These are phyloP conservation scores for Oryzias curvinotus DNA, from an alignment of 2,113 vertebrate species.

Conservation along the genomic window DNA sequence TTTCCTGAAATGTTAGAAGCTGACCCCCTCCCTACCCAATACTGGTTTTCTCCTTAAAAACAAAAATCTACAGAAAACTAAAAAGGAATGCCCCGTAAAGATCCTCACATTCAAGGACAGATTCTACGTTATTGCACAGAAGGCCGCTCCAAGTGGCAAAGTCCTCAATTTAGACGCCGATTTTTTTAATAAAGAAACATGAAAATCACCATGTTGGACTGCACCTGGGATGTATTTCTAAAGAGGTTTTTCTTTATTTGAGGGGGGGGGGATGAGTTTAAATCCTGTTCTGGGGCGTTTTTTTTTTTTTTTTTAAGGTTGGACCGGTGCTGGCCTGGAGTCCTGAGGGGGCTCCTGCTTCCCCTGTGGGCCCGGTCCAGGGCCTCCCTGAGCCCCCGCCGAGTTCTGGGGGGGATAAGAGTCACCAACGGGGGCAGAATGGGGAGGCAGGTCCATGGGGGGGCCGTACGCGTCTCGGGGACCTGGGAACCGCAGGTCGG, in stretches of 20 bases:
- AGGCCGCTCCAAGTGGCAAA: constrained; percentile 53
- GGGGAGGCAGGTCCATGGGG: constrained; percentile 66
- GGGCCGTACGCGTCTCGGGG: constrained; percentile 58
- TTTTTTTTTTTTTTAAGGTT: constrained; percentile 63
- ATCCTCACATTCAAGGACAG: constrained; percentile 74
- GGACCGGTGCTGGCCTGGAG: constrained; percentile 61
- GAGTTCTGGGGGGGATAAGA: constrained; percentile 67
- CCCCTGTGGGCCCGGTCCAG: constrained; percentile 62
- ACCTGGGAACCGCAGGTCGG: constrained; percentile 67
- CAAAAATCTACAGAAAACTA: constrained; percentile 97
- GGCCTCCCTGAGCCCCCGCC: constrained; percentile 22
- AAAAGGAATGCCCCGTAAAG: constrained; percentile 60
- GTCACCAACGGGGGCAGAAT: constrained; percentile 60
- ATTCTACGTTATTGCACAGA: constrained; percentile 73
- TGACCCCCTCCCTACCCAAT: constrained; percentile 23
- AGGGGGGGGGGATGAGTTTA: neutral
- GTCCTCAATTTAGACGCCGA: constrained; percentile 46
- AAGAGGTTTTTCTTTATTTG: neutral
- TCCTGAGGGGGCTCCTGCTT: constrained; percentile 78
- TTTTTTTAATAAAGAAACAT: constrained; percentile 50
- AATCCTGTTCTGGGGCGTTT: constrained; percentile 30
- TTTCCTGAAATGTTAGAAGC: constrained; percentile 60
- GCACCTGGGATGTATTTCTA: constrained; percentile 17
- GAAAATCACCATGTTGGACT: constrained; percentile 52
- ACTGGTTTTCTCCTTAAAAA: constrained; percentile 52